Conservation (phyloP, 2,797 vertebrate genomes). For the Acrocephalus scirpaceus region DNA sequence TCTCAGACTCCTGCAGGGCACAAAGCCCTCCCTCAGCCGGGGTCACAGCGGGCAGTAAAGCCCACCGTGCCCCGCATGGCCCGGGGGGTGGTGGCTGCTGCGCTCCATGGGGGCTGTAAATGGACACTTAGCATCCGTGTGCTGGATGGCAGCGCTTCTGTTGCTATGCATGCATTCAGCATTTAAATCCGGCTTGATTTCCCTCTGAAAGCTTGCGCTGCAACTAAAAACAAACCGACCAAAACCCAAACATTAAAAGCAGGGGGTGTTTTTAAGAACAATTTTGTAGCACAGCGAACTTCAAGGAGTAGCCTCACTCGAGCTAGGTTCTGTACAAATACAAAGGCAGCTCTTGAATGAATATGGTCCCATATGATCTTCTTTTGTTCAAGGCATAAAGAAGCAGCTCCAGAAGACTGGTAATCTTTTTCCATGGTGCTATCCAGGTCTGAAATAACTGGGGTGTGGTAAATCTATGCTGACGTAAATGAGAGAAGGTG, state of each 20-base stretch:
- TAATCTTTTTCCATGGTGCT: constrained; percentile 46
- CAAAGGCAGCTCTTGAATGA: not conserved
- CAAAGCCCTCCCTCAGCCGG: rapidly evolving
- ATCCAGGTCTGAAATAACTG: constrained; percentile 54
- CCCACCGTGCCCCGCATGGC: not conserved
- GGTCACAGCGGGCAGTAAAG: not conserved
- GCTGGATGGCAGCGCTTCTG: not conserved
- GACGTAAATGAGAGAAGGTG: constrained; percentile 56
- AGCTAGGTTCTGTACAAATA: not conserved
- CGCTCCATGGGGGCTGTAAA: constrained; percentile 8
- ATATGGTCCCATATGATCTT: not conserved
- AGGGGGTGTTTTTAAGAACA: not conserved
- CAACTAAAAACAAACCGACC: not conserved
- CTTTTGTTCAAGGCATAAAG: constrained; percentile 10
- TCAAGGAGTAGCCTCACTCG: not conserved
- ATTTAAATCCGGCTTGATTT: not conserved
- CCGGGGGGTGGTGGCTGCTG: not conserved
- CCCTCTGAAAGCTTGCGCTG: constrained; percentile 12
- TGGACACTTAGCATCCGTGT: constrained; percentile 6
- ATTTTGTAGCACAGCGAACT: not conserved
- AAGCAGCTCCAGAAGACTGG: not conserved
- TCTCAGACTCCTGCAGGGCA: not conserved
- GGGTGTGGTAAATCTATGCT: constrained; percentile 55
- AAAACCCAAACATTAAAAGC: not conserved
- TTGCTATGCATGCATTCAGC: not conserved